Evolutionary conservation across 2,888 invertebrate species (phyloP), one percentile per base, ranked within the genome.

Genomic region (Luffia ferchaultella): DNA sequence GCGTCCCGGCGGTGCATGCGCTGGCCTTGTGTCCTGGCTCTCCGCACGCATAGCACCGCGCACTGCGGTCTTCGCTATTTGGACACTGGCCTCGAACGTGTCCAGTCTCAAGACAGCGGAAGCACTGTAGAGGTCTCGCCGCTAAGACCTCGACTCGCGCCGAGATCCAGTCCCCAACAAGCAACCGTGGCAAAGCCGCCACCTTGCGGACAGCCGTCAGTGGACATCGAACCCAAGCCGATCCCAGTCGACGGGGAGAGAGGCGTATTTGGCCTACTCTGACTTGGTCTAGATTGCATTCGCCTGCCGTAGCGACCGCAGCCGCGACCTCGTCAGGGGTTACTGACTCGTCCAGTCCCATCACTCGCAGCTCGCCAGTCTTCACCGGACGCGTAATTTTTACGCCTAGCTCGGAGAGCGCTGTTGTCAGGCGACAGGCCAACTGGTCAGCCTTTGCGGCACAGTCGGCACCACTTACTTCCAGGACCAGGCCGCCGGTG

Each of bases 401-500:
- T 5, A 49, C 45, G 1, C 40, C 30, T 1, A 18, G 48, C 0
- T 16, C 44, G n/a, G n/a, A n/a, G 2, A 57, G 20, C 0, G 43
- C 20, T 15, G 15, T 50, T 7, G 44, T 44, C 9, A 59, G 43
- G 20, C 50, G 52, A 0, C 19, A 20, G 0, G 57, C 58, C 0
- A 58, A 49, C 1, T 41, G 3, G 20, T 57, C 54, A 0, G 56
- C 56, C 18, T 52, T 53, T 0, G 42, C 47, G n/a, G n/a, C n/a
- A n/a, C n/a, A n/a, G n/a, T n/a, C n/a, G n/a, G n/a, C n/a, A n/a
- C n/a, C n/a, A n/a, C 53, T 46, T 0, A 58, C 30, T 49, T 56
- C 57, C 1, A 57, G 19, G 0, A 54, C 16, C 0, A 50, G 18
- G 0, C 51, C 58, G 0, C 60, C 58, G 0, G 56, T 56, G 0